These are phyloP conservation scores for Rhorus exstirpatorius DNA, from an alignment of 2,888 invertebrate species.

Conservation along the genomic window DNA sequence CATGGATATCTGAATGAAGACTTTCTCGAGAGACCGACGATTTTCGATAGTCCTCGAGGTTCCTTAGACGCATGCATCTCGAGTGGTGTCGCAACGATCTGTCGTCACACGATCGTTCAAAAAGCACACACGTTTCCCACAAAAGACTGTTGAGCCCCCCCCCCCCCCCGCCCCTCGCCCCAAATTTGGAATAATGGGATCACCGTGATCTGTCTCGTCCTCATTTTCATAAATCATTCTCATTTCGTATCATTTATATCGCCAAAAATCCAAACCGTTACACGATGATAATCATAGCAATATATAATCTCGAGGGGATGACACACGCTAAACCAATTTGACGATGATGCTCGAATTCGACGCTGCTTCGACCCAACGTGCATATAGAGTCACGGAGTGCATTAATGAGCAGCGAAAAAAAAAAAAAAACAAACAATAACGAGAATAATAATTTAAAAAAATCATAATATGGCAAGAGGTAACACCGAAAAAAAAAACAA, in stretches of 20 bases:
- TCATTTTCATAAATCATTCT: constrained; percentile 50
- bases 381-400: neutral
- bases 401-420: constrained; percentile 7
- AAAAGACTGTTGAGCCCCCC: constrained; percentile 1
- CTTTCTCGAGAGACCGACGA: constrained; percentile 47
- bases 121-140: constrained; percentile 32
- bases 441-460: constrained; percentile 36
- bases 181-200: constrained; percentile 28
- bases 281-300: neutral
- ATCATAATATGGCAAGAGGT: neutral
- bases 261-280: neutral
- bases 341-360: neutral
- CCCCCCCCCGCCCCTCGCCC: neutral
- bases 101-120: constrained; percentile 9
- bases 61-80: neutral
- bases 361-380: neutral
- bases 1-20: neutral
- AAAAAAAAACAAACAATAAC: constrained; percentile 25
- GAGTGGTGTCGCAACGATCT: constrained; percentile 39
- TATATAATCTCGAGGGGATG: constrained; percentile 1
- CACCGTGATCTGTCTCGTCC: constrained; percentile 14
- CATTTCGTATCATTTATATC: neutral
- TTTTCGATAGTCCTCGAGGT: constrained; percentile 30
- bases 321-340: neutral
- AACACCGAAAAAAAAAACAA: constrained; percentile 46